Evolutionary conservation across 1,140 invertebrate genomes (phyloP).

Genomic region (Planococcus citri): DNA sequence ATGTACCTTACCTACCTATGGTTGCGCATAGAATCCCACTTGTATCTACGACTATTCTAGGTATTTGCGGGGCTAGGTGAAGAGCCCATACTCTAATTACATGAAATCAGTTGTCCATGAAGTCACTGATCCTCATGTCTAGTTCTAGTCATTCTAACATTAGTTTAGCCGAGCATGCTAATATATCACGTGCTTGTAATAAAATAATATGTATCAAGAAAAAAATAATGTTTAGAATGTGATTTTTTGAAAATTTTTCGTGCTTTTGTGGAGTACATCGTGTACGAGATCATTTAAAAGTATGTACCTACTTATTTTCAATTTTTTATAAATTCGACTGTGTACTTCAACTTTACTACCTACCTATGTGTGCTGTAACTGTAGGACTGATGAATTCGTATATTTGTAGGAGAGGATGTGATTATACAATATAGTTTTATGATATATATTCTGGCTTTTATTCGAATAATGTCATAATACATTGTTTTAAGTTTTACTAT

Average conservation of each 20-base stretch:
- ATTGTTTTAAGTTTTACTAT: no score
- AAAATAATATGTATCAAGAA: not conserved
- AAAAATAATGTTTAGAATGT: not conserved
- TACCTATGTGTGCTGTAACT: no score
- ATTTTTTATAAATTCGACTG: no score
- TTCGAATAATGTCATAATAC: no score
- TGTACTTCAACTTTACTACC: no score
- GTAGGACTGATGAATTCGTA: no score
- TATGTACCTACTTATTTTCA: not conserved
- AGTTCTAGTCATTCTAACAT: not conserved
- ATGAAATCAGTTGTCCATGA: conserved; percentile 3
- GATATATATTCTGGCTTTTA: no score
- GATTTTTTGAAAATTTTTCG: not conserved
- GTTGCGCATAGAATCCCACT: not conserved
- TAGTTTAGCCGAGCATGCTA: not conserved
- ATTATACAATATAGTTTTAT: no score
- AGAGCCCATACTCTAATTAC: not conserved
- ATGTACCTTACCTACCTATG: no score
- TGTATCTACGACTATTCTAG: not conserved
- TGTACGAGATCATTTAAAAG: not conserved
- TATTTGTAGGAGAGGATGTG: no score
- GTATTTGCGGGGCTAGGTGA: not conserved
- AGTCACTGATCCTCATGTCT: not conserved
- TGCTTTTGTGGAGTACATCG: not conserved
- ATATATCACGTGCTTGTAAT: not conserved